Evolutionary conservation across 2,888 invertebrate genomes (phyloP).

Genomic region (Epinotia demarniana): DNA sequence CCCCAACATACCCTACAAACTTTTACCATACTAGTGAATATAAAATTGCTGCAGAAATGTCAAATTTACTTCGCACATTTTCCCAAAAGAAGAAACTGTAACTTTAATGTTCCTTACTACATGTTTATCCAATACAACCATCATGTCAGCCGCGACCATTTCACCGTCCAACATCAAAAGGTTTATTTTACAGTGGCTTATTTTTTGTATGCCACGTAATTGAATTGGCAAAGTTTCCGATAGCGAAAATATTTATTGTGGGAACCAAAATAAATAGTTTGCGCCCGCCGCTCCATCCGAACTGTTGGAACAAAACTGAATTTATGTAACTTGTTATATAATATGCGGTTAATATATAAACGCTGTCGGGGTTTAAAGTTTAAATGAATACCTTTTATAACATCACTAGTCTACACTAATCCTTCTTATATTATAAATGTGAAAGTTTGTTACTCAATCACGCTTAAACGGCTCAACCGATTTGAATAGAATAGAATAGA

Average conservation of each 20-base stretch:
- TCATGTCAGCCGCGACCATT: slow-evolving; percentile 63
- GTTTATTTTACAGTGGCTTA: slow-evolving; percentile 70
- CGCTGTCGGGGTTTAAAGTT: background rate
- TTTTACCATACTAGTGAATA: too few relatives aligned
- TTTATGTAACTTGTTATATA: slow-evolving; percentile 25
- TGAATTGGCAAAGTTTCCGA: slow-evolving; percentile 73
- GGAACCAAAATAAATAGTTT: slow-evolving; percentile 60
- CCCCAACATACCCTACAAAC: too few relatives aligned
- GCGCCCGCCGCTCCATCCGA: slow-evolving; percentile 33
- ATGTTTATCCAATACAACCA: slow-evolving; percentile 8
- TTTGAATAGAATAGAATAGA: too few relatives aligned
- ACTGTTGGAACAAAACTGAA: slow-evolving; percentile 25
- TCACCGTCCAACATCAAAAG: slow-evolving; percentile 65
- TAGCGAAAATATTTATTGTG: slow-evolving; percentile 65
- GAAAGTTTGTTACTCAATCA: too few relatives aligned
- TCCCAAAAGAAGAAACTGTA: background rate
- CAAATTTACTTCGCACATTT: background rate
- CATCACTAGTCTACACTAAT: too few relatives aligned
- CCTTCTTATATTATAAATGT: too few relatives aligned
- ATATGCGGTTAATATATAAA: slow-evolving; percentile 13
- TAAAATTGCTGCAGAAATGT: background rate
- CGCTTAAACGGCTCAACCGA: too few relatives aligned
- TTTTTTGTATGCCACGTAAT: slow-evolving; percentile 66
- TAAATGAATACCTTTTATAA: too few relatives aligned
- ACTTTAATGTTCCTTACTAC: slow-evolving; percentile 2